Percentiles rank a stretch among this genome's conserved stretches.
These are phyloP conservation scores for Apocheima hispidaria DNA, from an alignment of 2,888 invertebrate species.

Conservation along the genomic window DNA sequence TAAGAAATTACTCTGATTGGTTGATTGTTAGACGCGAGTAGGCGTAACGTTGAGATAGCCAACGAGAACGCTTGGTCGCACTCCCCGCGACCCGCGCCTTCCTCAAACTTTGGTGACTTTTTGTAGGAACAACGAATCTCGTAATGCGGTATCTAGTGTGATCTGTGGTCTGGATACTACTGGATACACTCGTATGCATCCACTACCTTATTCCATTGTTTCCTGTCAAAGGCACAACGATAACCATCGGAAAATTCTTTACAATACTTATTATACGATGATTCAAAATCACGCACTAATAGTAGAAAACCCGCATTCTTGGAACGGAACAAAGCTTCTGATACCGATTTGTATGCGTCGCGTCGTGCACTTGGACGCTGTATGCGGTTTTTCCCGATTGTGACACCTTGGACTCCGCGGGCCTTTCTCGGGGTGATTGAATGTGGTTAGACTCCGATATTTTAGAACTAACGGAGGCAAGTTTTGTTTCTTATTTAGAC, in stretches of 20 bases:
- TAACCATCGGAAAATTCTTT: neutral
- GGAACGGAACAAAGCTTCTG: conserved; percentile 11
- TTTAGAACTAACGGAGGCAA: neutral
- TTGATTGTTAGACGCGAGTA: no score
- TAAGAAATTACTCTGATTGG: no score
- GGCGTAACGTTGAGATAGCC: no score
- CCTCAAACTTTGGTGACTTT: no score
- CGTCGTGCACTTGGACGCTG: neutral
- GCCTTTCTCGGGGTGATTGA: neutral
- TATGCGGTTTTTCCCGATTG: conserved; percentile 18
- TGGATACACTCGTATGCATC: no score
- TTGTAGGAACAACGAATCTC: no score
- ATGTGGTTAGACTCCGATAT: neutral
- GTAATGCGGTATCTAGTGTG: no score
- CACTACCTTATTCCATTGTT: no score
- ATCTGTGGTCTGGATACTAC: no score
- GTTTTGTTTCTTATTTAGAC: neutral
- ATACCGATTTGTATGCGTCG: conserved; percentile 16
- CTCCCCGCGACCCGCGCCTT: no score
- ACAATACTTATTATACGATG: neutral
- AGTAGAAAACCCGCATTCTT: conserved; percentile 17
- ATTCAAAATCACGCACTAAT: neutral
- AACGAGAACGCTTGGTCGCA: no score
- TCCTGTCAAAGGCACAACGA: no score
- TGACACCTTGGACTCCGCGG: neutral